Percentiles rank a stretch among this genome's conserved stretches.
Evolutionary conservation across 2,113 vertebrate genomes (phyloP).

Genomic region (Anarrhichthys ocellatus): DNA sequence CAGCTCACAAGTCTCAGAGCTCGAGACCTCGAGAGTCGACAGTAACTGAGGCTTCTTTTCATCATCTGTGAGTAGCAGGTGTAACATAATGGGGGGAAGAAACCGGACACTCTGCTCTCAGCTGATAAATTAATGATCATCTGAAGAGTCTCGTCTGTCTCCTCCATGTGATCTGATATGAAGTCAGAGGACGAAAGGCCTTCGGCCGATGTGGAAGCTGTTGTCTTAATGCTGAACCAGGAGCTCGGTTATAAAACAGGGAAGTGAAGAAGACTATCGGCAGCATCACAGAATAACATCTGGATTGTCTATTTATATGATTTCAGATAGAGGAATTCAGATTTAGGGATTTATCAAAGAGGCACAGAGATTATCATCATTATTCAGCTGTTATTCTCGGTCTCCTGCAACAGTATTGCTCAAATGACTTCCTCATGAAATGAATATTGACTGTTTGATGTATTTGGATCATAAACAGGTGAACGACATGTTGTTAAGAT

Average conservation of each 20-base stretch:
- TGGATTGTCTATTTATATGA: background rate
- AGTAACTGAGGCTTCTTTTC: constrained; percentile 4
- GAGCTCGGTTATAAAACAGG: constrained; percentile 27
- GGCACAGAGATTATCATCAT: background rate
- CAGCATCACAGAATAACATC: background rate
- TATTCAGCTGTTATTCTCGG: background rate
- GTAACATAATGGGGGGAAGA: constrained; percentile 50
- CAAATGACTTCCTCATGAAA: constrained; percentile 45
- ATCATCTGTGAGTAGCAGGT: constrained; percentile 58
- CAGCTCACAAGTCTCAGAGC: background rate
- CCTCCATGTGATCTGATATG: constrained; percentile 72
- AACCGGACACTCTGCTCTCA: constrained; percentile 66
- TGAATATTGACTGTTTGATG: constrained; percentile 11
- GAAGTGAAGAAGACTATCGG: background rate
- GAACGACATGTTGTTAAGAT: background rate
- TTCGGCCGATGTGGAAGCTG: constrained; percentile 39
- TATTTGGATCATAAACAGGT: constrained; percentile 17
- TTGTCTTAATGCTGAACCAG: background rate
- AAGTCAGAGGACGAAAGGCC: constrained; percentile 39
- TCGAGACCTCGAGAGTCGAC: background rate
- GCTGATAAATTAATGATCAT: constrained; percentile 77
- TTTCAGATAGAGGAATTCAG: background rate
- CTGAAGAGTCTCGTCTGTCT: constrained; percentile 71
- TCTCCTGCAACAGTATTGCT: constrained; percentile 30
- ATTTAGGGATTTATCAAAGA: background rate